phyloP scores from a whole-genome alignment of 2,888 invertebrate species.

The Phymatocera aterrima region DNA sequence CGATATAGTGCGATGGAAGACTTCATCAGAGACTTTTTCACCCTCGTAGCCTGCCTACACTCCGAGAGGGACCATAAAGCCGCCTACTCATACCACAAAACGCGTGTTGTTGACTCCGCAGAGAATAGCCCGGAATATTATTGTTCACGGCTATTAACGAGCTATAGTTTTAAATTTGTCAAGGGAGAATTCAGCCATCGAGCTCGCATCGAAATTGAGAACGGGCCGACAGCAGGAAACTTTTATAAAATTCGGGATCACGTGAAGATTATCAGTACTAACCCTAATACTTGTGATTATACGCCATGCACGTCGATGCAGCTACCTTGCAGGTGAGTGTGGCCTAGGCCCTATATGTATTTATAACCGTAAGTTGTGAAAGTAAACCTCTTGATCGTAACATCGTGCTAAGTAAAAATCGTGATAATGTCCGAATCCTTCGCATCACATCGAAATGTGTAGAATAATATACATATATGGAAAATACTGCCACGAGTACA shows the following conservation, averaged over 20 bases:
- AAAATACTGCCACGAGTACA: no score
- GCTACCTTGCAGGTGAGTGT: background rate
- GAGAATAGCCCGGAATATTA: background rate
- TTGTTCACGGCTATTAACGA: background rate
- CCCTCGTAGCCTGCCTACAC: background rate
- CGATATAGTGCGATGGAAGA: constrained; percentile 33
- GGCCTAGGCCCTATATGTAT: background rate
- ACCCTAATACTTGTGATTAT: background rate
- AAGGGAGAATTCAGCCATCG: background rate
- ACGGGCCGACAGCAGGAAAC: background rate
- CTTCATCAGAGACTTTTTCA: background rate
- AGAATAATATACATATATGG: no score
- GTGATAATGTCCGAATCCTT: no score
- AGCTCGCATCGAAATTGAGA: background rate
- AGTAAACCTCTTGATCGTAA: no score
- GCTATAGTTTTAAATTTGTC: background rate
- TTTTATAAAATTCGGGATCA: background rate
- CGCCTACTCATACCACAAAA: background rate
- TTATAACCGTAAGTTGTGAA: background rate
- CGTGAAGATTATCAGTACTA: background rate
- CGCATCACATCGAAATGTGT: no score
- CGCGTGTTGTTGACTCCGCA: background rate
- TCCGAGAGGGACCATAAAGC: background rate
- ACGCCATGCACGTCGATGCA: background rate
- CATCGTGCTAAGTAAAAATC: no score